Evolutionary conservation across 2,888 invertebrate genomes (phyloP).

Genomic region (Buathra laborator): DNA sequence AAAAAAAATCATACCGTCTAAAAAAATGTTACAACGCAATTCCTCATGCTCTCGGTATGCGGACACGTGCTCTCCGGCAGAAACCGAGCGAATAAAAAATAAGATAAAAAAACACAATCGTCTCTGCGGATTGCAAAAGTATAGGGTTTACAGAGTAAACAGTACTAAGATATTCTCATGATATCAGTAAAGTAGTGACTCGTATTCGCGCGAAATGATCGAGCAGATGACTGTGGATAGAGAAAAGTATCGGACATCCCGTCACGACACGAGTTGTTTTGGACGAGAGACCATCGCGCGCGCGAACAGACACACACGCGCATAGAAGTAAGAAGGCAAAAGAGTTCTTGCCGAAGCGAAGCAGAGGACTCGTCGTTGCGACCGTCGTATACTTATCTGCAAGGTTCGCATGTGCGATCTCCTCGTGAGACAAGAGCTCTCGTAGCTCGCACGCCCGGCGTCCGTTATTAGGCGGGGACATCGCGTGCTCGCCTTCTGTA

Average conservation of each 20-base stretch:
- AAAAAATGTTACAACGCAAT: neutral
- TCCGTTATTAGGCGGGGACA: conserved; percentile 79
- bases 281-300: conserved; percentile 67
- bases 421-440: conserved; percentile 48
- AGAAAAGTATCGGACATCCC: conserved; percentile 75
- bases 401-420: conserved; percentile 81
- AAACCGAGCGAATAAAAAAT: neutral
- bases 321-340: conserved; percentile 3
- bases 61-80: neutral
- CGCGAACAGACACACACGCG: neutral
- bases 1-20: too few relatives aligned
- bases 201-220: conserved; percentile 60
- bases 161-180: conserved; percentile 39
- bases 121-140: neutral
- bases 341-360: conserved; percentile 25
- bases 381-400: conserved; percentile 76
- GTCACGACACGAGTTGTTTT: conserved; percentile 78
- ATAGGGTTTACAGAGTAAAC: conserved; percentile 19
- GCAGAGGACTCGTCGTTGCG: conserved; percentile 53
- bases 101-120: neutral
- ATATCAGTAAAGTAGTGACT: conserved; percentile 50
- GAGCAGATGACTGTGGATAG: conserved; percentile 65
- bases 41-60: neutral
- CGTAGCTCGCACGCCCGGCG: conserved; percentile 60
- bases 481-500: conserved; percentile 78